Evolutionary conservation across 2,113 vertebrate species (phyloP).

Genomic region (Pseudopipra pipra): DNA sequence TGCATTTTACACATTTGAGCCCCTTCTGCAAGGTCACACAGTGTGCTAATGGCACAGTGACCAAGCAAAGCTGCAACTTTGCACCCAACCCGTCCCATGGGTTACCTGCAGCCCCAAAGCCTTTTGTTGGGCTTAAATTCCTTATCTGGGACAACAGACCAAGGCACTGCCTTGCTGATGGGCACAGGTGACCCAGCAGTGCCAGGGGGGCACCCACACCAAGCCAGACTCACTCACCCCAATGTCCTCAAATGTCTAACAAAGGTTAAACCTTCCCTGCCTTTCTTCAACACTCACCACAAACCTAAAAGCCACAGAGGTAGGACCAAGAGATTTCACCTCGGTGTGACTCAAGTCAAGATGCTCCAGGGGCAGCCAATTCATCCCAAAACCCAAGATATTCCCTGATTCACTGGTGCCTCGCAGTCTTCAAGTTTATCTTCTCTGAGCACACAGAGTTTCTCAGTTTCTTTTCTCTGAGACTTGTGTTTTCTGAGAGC

Average conservation of each 20-base stretch:
- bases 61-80: not conserved
- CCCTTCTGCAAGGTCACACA: not conserved
- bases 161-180: not conserved
- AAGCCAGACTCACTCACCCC: not conserved
- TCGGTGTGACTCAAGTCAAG: not conserved
- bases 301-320: not conserved
- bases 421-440: not conserved
- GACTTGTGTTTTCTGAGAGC: not conserved
- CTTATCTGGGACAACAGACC: not conserved
- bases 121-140: not conserved
- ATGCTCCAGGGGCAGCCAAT: not conserved
- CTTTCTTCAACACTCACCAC: not conserved
- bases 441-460: not conserved
- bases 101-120: not conserved
- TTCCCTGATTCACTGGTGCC: not conserved
- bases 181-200: not conserved
- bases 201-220: accelerated
- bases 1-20: not conserved
- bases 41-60: not conserved
- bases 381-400: not conserved
- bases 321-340: not conserved
- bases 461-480: too few species aligned
- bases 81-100: not conserved
- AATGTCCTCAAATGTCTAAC: not conserved
- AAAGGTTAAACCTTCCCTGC: not conserved